These are phyloP conservation scores for Acrobasis suavella DNA, from an alignment of 2,888 invertebrate genomes.

Conservation along the genomic window DNA sequence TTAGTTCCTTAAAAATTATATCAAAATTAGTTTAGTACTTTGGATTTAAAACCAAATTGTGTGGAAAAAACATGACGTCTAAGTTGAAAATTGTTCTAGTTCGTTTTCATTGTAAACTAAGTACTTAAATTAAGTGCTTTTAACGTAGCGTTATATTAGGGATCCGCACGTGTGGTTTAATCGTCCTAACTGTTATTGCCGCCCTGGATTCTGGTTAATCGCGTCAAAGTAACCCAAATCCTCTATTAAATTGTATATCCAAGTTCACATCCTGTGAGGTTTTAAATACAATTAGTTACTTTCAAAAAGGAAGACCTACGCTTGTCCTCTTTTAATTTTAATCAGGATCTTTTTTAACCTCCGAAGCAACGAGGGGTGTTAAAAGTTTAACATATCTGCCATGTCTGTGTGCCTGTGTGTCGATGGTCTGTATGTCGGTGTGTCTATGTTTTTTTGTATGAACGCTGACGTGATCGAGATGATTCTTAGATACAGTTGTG, in stretches of 20 bases:
- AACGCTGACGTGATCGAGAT: too few relatives aligned
- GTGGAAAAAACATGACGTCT: too few relatives aligned
- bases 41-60: too few relatives aligned
- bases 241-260: conserved; percentile 15
- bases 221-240: conserved; percentile 19
- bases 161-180: conserved; percentile 18
- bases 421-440: too few relatives aligned
- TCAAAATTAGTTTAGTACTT: too few relatives aligned
- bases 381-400: too few relatives aligned
- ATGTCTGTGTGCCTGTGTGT: too few relatives aligned
- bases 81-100: neutral
- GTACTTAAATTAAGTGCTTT: conserved; percentile 8
- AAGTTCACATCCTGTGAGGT: conserved; percentile 11
- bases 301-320: neutral
- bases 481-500: too few relatives aligned
- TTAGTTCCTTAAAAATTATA: too few relatives aligned
- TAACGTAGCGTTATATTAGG: neutral
- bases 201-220: conserved; percentile 20
- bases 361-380: too few relatives aligned
- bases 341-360: neutral
- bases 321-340: too few relatives aligned
- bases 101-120: neutral
- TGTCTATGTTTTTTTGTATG: too few relatives aligned
- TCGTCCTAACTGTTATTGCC: conserved; percentile 17
- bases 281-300: conserved; percentile 12